phyloP scores from a whole-genome alignment of 2,113 vertebrate genomes.

The Polypterus bichir region DNA sequence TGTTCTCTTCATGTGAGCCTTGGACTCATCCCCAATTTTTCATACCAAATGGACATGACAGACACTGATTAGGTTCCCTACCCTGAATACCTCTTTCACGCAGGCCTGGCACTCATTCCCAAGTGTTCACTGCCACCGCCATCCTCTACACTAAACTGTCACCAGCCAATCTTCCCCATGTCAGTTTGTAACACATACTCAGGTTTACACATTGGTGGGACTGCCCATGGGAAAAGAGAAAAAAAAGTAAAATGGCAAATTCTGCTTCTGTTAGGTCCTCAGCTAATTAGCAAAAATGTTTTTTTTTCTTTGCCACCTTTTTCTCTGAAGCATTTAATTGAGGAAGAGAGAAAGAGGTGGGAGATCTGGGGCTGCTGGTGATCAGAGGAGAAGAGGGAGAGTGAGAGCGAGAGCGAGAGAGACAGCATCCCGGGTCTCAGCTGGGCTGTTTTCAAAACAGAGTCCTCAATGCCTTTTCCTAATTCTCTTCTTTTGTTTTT shows the following conservation, averaged over 20 bases:
- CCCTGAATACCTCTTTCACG: too few relatives aligned
- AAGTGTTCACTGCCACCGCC: too few relatives aligned
- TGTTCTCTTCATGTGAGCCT: too few relatives aligned
- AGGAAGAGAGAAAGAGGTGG: constrained; percentile 15
- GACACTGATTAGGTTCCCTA: too few relatives aligned
- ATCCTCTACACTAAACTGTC: neutral
- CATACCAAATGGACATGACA: too few relatives aligned
- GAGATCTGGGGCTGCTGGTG: constrained; percentile 10
- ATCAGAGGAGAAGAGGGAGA: constrained; percentile 25
- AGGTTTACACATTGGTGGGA: constrained; percentile 13
- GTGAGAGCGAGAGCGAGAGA: constrained; percentile 38
- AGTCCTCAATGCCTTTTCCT: constrained; percentile 91
- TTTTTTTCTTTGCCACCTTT: constrained; percentile 31
- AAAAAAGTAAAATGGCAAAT: too few relatives aligned
- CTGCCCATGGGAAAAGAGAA: too few relatives aligned
- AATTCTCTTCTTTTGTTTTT: constrained; percentile 97
- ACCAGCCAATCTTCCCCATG: constrained; percentile 1
- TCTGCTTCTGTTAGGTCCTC: constrained; percentile 65
- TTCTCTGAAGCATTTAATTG: neutral
- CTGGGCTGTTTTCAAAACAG: constrained; percentile 98
- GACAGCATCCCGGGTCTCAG: constrained; percentile 76
- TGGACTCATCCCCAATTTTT: too few relatives aligned
- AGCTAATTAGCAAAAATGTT: constrained; percentile 87
- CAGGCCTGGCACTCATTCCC: too few relatives aligned
- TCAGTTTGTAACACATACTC: constrained; percentile 26